Percentiles rank a stretch among this genome's conserved stretches.
Evolutionary conservation across 2,797 vertebrate species (phyloP).

Genomic region (Monodelphis domestica): DNA sequence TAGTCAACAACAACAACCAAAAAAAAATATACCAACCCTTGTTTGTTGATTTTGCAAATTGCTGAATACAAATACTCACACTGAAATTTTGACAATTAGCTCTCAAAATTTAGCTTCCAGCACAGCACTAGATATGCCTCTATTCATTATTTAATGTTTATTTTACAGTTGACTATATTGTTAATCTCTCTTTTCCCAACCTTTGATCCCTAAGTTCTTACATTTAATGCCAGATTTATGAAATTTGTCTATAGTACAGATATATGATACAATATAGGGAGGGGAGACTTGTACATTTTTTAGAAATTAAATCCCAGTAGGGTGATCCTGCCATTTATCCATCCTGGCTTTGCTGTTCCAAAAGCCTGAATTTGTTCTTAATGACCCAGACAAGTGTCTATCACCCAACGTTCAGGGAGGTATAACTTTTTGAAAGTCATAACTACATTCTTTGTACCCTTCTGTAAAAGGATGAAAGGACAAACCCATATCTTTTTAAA

Average conservation of each 20-base stretch:
- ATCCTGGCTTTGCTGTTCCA: constrained; percentile 67
- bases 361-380: constrained; percentile 67
- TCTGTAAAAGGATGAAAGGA: constrained; percentile 16
- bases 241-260: constrained; percentile 50
- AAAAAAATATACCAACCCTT: background rate
- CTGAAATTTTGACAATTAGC: background rate
- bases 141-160: background rate
- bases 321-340: constrained; percentile 67
- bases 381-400: constrained; percentile 70
- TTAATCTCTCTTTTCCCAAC: constrained; percentile 42
- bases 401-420: constrained; percentile 65
- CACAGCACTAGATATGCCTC: background rate
- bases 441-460: constrained; percentile 57
- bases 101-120: background rate
- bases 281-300: background rate
- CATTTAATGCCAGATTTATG: constrained; percentile 1
- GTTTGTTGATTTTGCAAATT: background rate
- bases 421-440: constrained; percentile 62
- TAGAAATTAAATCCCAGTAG: constrained; percentile 57
- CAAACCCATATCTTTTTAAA: constrained; percentile 3
- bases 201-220: constrained; percentile 42
- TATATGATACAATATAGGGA: no score
- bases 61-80: background rate
- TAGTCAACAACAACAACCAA: no score
- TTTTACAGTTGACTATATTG: background rate